Evolutionary conservation across 2,888 invertebrate species (phyloP), one percentile per base, ranked within the genome.

Genomic region (Tenthredo distinguenda): DNA sequence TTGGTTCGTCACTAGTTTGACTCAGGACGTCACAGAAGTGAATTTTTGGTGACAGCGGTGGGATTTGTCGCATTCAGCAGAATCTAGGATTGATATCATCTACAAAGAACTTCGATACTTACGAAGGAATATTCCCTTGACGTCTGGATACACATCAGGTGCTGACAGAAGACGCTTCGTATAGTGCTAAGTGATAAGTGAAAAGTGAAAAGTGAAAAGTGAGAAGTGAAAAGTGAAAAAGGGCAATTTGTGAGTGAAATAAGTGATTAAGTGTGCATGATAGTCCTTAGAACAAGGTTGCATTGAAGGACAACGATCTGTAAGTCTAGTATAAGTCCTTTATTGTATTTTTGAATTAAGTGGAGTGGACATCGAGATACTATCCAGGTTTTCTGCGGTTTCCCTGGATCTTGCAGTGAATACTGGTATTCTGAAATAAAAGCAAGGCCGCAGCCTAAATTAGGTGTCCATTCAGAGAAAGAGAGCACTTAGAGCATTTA

Each of bases 321-420:
- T 65, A 34, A 65, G 65, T 65, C 65, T 65, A 65, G 31, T n/a
- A 65, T 65, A 65, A 65, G 65, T 65, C 10, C 18, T 65, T 65
- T 34, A 65, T 65, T 65, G 65, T 65, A 65, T 65, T 65, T 65
- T 31, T 10, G 12, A 26, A 65, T 31, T 31, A 31, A 62, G n/a
- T 62, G 47, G 31, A 43, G 77, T 77, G 77, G 31, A 50, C 50
- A 77, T 47, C 77, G 47, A 55, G 50, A 77, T 50, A 77, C 47
- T 77, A 77, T 77, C 26, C 77, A 77, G 50, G 26, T 77, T 77
- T 77, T 50, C 21, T 77, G 77, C 26, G 77, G 50, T 77, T 77
- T 77, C 77, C 77, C 77, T 77, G 77, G 47, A 47, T 77, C 77
- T 26, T 2, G 15, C 77, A 47, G 47, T 76, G 37, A 47, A 47